Evolutionary conservation across 1,140 invertebrate species (phyloP).

Genomic region (Pygmarrhopalites habei): DNA sequence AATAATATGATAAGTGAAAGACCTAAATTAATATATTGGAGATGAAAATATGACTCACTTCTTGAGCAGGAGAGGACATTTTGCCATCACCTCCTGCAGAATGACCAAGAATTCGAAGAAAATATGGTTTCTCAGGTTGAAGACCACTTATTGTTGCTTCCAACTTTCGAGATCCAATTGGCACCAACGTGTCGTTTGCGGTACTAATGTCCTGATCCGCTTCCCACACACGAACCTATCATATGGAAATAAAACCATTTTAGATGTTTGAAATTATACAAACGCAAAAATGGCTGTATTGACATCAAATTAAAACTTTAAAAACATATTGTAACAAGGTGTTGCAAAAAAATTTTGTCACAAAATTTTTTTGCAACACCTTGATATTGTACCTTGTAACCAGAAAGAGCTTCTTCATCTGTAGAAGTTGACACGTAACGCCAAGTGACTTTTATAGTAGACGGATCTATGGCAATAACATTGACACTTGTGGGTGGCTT

Average conservation of each 20-base stretch:
- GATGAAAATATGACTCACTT: no score
- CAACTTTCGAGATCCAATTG: slow-evolving; percentile 60
- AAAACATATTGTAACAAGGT: not conserved
- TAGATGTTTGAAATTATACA: not conserved
- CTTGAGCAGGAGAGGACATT: slow-evolving; percentile 84
- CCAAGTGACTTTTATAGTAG: slow-evolving; percentile 81
- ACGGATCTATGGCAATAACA: slow-evolving; percentile 71
- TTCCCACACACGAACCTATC: slow-evolving; percentile 79
- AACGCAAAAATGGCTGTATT: not conserved
- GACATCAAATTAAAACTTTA: not conserved
- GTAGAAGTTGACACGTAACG: slow-evolving; percentile 79
- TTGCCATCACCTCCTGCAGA: slow-evolving; percentile 90
- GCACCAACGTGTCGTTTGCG: slow-evolving; percentile 76
- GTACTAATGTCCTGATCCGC: slow-evolving; percentile 83
- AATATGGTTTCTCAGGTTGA: slow-evolving; percentile 73
- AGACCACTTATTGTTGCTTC: slow-evolving; percentile 70
- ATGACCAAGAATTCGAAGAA: slow-evolving; percentile 81
- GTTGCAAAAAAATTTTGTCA: no score
- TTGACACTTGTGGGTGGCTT: slow-evolving; percentile 85
- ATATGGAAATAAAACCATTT: not conserved
- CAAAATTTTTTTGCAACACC: no score
- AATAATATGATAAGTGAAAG: no score
- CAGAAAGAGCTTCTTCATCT: slow-evolving; percentile 86
- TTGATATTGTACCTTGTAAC: slow-evolving; percentile 88
- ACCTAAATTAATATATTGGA: no score